Conservation (phyloP, 2,797 vertebrate genomes). For the Emys orbicularis region DNA sequence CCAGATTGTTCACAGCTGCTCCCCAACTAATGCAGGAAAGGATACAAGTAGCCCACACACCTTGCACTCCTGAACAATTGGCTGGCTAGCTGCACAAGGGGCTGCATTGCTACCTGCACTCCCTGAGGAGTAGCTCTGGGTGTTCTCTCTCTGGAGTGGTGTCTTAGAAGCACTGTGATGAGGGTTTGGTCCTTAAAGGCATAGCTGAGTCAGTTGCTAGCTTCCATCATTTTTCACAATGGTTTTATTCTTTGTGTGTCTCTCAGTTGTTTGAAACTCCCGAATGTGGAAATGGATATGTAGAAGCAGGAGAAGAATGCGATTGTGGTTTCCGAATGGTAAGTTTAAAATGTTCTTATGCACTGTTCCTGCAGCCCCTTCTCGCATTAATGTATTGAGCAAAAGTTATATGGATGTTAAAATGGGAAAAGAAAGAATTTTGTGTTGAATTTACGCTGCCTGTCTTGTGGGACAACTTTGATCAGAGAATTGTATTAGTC, state of each 20-base stretch:
- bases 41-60: background rate
- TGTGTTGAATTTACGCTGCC: background rate
- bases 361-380: background rate
- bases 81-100: background rate
- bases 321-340: conserved; percentile 93
- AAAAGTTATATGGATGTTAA: background rate
- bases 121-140: fast-evolving
- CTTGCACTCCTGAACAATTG: background rate
- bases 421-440: background rate
- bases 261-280: conserved; percentile 92
- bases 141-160: fast-evolving
- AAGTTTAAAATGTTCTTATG: conserved; percentile 65
- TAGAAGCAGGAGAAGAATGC: conserved; percentile 97
- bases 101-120: background rate
- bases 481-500: background rate
- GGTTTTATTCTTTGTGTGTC: conserved; percentile 34
- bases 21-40: background rate
- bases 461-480: background rate
- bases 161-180: background rate
- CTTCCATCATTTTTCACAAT: conserved; percentile 17
- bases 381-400: background rate
- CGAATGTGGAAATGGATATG: conserved; percentile 96
- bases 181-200: background rate
- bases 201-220: background rate
- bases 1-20: background rate